Conservation (phyloP, 2,113 vertebrate species). For the Prietella phreatophila region DNA sequence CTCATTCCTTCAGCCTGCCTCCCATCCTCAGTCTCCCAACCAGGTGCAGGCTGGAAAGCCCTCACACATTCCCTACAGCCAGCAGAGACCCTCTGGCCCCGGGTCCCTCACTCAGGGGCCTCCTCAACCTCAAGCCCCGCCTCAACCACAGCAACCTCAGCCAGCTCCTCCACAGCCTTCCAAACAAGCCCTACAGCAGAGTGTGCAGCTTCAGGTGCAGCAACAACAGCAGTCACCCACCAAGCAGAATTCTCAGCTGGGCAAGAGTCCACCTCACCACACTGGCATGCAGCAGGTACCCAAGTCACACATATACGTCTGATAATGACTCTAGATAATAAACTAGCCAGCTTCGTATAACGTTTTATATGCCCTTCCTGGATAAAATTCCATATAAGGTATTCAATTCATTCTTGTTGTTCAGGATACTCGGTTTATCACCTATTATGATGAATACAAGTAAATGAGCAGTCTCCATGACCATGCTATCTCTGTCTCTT, state of each 20-base stretch:
- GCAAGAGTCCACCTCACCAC: conserved; percentile 92
- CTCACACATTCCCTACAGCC: conserved; percentile 98
- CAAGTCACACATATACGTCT: not conserved
- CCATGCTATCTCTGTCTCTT: not conserved
- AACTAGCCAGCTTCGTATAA: not conserved
- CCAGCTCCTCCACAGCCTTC: conserved; percentile 77
- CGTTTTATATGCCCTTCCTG: not conserved
- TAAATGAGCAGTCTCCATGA: conserved; percentile 2
- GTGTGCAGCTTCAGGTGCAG: conserved; percentile 87
- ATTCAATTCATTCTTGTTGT: not conserved
- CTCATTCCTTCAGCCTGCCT: conserved; percentile 86
- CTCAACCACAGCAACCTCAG: conserved; percentile 72
- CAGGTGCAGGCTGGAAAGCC: conserved; percentile 89
- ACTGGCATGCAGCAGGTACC: conserved; percentile 89
- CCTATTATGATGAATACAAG: not conserved
- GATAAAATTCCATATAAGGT: not conserved
- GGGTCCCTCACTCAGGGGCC: conserved; percentile 84
- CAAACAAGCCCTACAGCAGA: conserved; percentile 76
- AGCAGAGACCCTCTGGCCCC: conserved; percentile 93
- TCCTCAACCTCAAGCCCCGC: conserved; percentile 64
- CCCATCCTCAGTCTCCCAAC: conserved; percentile 82
- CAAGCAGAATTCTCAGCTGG: conserved; percentile 79
- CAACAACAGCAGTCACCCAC: conserved; percentile 87
- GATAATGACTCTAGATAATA: not conserved
- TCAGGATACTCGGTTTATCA: not conserved